Evolutionary conservation across 2,888 invertebrate species (phyloP).

Genomic region (Heliothis peltigera): DNA sequence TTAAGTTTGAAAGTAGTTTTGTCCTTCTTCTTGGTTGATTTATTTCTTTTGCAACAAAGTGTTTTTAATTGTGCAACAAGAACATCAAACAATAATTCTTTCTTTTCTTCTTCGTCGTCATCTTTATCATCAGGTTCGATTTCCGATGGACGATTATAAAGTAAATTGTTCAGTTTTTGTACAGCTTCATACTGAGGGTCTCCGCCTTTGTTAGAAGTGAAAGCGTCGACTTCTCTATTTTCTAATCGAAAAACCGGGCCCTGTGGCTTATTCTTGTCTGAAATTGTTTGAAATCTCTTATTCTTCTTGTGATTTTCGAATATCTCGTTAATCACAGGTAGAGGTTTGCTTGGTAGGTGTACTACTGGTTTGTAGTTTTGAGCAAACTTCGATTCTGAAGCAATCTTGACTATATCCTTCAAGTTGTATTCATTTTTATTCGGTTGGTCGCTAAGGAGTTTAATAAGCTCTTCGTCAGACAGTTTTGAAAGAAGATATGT

Average conservation of each 20-base stretch:
- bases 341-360: constrained; percentile 32
- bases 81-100: constrained; percentile 81
- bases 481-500: constrained; percentile 82
- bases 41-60: constrained; percentile 80
- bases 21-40: constrained; percentile 55
- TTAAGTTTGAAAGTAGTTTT: constrained; percentile 56
- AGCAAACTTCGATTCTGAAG: constrained; percentile 58
- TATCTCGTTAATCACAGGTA: constrained; percentile 34
- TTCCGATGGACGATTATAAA: constrained; percentile 70
- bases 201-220: constrained; percentile 59
- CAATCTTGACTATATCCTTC: constrained; percentile 74
- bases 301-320: constrained; percentile 49
- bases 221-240: constrained; percentile 75
- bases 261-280: constrained; percentile 58
- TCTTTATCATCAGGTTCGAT: constrained; percentile 59
- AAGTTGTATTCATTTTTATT: constrained; percentile 75
- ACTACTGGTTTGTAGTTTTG: constrained; percentile 27
- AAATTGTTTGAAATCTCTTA: constrained; percentile 58
- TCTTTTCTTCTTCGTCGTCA: constrained; percentile 74
- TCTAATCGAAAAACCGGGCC: constrained; percentile 76
- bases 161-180: constrained; percentile 77
- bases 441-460: constrained; percentile 77
- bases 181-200: constrained; percentile 75
- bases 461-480: constrained; percentile 79
- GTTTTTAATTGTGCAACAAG: constrained; percentile 82